These are phyloP conservation scores for Thera britannica DNA, from an alignment of 2,888 invertebrate species.

Conservation along the genomic window DNA sequence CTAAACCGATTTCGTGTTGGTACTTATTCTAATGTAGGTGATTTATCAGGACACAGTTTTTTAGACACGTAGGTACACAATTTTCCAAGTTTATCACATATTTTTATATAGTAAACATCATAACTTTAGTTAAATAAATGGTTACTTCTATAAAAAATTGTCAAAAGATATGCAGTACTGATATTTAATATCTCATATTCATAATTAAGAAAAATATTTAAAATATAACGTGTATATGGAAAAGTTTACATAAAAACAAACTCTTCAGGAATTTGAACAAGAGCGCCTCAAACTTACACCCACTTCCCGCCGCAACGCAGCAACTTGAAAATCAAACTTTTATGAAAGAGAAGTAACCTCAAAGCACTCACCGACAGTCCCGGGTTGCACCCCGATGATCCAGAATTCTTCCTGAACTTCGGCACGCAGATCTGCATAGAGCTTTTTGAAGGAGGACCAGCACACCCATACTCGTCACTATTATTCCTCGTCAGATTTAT, in stretches of 20 bases:
- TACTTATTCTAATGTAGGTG: neutral
- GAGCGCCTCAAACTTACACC: neutral
- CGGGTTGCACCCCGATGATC: conserved; percentile 83
- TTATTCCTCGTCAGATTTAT: conserved; percentile 88
- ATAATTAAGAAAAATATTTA: too few species aligned
- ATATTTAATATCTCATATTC: too few species aligned
- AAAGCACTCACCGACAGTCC: conserved; percentile 84
- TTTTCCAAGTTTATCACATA: too few species aligned
- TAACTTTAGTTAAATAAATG: too few species aligned
- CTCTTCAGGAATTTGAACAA: neutral
- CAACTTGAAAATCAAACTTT: neutral
- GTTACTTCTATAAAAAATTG: too few species aligned
- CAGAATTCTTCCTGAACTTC: conserved; percentile 78
- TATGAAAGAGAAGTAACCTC: conserved; percentile 7
- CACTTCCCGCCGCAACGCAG: neutral
- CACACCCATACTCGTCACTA: conserved; percentile 85
- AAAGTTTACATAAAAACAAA: neutral
- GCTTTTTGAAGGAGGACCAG: conserved; percentile 73
- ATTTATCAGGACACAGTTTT: too few species aligned
- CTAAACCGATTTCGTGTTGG: neutral
- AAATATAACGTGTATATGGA: too few species aligned
- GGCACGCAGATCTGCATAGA: conserved; percentile 86
- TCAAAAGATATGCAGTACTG: too few species aligned
- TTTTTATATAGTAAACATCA: too few species aligned
- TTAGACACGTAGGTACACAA: too few species aligned